Conservation (phyloP, 2,888 invertebrate species). For the Noctua janthina region DNA sequence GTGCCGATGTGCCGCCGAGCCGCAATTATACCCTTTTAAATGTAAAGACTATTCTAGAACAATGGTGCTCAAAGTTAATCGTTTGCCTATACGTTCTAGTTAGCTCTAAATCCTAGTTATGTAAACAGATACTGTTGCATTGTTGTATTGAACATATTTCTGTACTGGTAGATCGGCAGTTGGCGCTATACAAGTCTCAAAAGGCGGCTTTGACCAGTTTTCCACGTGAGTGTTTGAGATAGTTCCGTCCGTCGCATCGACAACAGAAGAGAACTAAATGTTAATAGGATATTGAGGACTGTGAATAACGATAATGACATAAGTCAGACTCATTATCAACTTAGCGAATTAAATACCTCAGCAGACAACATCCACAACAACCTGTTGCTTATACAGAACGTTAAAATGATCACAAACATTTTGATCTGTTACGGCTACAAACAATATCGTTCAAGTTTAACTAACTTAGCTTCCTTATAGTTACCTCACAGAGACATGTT, state of each 20-base stretch:
- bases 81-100: background rate
- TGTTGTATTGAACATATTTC: background rate
- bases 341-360: slow-evolving; percentile 6
- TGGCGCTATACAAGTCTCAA: background rate
- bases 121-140: background rate
- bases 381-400: slow-evolving; percentile 13
- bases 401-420: slow-evolving; percentile 29
- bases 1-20: slow-evolving; percentile 11
- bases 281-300: background rate
- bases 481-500: no score
- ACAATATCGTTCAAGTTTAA: slow-evolving; percentile 40
- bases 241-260: background rate
- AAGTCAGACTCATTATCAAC: background rate
- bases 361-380: background rate
- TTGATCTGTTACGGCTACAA: slow-evolving; percentile 33
- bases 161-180: background rate
- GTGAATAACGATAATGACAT: background rate
- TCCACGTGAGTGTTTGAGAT: background rate
- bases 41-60: slow-evolving; percentile 41
- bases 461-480: no score
- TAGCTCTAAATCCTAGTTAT: slow-evolving; percentile 1
- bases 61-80: background rate
- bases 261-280: background rate
- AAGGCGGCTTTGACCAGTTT: background rate
- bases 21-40: slow-evolving; percentile 35